Evolutionary conservation across 2,113 vertebrate species (phyloP).

Genomic region (Atrichornis clamosus): DNA sequence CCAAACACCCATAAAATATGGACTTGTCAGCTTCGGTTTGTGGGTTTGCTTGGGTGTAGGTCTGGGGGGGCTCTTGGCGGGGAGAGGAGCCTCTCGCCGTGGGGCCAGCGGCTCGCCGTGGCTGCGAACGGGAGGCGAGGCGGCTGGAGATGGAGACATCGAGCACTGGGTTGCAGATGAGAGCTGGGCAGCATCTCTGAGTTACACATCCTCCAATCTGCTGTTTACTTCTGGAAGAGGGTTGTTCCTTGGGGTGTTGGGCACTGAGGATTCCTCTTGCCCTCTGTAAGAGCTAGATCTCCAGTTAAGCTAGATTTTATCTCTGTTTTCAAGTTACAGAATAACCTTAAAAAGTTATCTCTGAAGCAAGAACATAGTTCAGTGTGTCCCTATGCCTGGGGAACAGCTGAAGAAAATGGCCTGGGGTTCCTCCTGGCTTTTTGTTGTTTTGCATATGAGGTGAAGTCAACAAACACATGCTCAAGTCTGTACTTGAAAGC

Average conservation of each 20-base stretch:
- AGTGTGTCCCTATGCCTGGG: neutral
- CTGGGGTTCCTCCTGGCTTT: neutral
- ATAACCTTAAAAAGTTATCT: neutral
- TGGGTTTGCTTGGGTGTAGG: neutral
- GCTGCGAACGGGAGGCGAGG: rapidly evolving
- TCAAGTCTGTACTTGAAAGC: neutral
- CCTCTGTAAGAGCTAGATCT: neutral
- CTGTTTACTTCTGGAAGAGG: neutral
- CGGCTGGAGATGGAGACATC: neutral
- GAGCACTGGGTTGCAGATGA: rapidly evolving
- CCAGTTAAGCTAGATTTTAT: neutral
- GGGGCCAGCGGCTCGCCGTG: neutral
- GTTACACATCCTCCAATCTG: neutral
- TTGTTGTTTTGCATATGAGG: neutral
- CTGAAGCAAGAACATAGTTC: neutral
- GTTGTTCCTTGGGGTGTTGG: neutral
- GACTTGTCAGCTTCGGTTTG: rapidly evolving
- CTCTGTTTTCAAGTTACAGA: neutral
- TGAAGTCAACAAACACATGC: rapidly evolving
- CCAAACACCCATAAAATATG: rapidly evolving
- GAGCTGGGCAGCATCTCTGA: neutral
- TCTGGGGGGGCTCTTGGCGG: neutral
- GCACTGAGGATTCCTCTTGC: neutral
- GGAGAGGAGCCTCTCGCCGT: rapidly evolving
- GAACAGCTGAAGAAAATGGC: neutral